Evolutionary conservation across 2,797 vertebrate genomes (phyloP).

Genomic region (Bryconaethiops microstoma): DNA sequence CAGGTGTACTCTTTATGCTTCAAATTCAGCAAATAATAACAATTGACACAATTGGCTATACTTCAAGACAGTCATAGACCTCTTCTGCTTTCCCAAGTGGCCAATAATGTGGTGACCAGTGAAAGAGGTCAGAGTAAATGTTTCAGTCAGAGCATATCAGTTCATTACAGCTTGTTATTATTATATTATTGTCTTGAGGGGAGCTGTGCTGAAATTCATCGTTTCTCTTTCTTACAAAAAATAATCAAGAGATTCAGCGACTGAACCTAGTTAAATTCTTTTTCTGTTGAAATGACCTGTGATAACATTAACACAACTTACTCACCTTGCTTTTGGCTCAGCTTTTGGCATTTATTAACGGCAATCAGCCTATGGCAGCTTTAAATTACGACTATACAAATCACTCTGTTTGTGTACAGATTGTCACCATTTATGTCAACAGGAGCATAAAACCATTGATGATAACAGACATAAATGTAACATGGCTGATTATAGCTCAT

Average conservation of each 20-base stretch:
- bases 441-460: neutral
- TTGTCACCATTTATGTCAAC: neutral
- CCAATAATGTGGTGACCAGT: conserved; percentile 34
- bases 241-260: conserved; percentile 17
- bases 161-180: neutral
- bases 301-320: neutral
- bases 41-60: conserved; percentile 18
- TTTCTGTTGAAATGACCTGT: conserved; percentile 1
- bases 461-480: conserved; percentile 7
- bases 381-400: conserved; percentile 5
- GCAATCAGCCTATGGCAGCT: conserved; percentile 3
- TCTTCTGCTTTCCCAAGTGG: conserved; percentile 39
- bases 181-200: neutral
- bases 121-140: conserved; percentile 25
- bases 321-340: too few species aligned
- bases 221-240: conserved; percentile 40
- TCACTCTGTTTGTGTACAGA: neutral
- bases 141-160: conserved; percentile 3
- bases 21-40: conserved; percentile 33
- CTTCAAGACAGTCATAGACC: conserved; percentile 29
- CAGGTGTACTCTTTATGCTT: conserved; percentile 26
- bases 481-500: neutral
- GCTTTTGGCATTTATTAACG: neutral
- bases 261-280: conserved; percentile 10
- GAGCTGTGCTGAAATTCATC: neutral